Percentiles rank a stretch among this genome's conserved stretches.
Conservation (phyloP, 1,140 invertebrate genomes). For the Pseudomyrmex dendroicus region DNA sequence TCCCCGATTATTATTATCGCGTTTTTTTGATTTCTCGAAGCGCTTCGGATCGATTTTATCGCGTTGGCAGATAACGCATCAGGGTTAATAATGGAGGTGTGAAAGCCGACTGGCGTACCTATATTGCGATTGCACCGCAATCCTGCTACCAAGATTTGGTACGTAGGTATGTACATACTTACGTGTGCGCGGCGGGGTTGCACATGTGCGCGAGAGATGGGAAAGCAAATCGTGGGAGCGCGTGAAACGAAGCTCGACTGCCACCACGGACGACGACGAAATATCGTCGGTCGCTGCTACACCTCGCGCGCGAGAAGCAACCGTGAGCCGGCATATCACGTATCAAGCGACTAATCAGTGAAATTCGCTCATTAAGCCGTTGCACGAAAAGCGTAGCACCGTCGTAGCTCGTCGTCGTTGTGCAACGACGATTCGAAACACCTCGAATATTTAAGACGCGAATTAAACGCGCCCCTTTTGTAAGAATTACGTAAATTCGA, state of each 20-base stretch:
- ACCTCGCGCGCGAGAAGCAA: constrained; percentile 8
- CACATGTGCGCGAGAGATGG: neutral
- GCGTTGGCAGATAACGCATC: neutral
- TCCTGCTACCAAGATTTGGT: constrained; percentile 17
- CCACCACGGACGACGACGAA: constrained; percentile 7
- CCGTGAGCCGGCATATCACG: constrained; percentile 28
- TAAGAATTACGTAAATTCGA: constrained; percentile 42
- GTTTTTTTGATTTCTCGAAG: neutral
- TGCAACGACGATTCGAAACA: constrained; percentile 33
- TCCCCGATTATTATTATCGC: neutral
- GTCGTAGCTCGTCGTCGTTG: neutral
- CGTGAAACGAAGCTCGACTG: constrained; percentile 14
- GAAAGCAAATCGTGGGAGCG: constrained; percentile 21
- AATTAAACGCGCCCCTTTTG: neutral
- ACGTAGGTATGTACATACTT: neutral
- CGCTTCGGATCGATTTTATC: constrained; percentile 7
- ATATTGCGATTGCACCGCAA: neutral
- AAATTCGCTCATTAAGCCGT: constrained; percentile 57
- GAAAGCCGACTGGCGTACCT: neutral
- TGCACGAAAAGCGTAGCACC: constrained; percentile 24
- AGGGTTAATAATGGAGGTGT: neutral
- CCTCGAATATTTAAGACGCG: neutral
- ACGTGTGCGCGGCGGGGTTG: too few species aligned
- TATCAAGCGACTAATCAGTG: constrained; percentile 50
- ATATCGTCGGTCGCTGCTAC: neutral